Conservation (phyloP, 2,888 invertebrate genomes). For the Sipha maydis region DNA sequence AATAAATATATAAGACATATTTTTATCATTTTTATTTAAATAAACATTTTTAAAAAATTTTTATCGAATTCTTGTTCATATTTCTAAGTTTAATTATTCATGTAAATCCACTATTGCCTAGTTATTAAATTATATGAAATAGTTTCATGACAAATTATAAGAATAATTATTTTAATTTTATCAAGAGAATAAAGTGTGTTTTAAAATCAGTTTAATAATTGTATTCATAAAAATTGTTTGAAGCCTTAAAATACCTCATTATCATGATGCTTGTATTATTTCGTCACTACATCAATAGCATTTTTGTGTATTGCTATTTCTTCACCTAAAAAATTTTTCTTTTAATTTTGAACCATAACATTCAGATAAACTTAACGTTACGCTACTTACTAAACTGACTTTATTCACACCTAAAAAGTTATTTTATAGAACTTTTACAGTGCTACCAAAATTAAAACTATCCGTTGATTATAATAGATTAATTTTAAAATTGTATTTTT, state of each 20-base stretch:
- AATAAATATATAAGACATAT: no score
- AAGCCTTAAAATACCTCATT: background rate
- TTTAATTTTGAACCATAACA: background rate
- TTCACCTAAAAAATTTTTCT: constrained; percentile 5
- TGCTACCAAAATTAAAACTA: background rate
- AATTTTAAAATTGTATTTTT: background rate
- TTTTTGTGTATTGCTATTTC: background rate
- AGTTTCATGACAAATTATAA: no score
- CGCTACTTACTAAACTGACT: background rate
- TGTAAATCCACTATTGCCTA: no score
- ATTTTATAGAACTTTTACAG: background rate
- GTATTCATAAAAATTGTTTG: background rate
- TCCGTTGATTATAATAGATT: background rate
- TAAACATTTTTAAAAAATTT: no score
- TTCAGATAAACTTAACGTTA: constrained; percentile 26
- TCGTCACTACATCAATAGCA: background rate
- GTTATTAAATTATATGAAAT: no score
- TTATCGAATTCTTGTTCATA: no score
- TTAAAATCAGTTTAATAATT: background rate
- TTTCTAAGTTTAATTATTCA: no score
- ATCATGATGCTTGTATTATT: background rate
- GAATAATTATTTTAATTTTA: no score
- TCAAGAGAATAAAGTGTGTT: background rate
- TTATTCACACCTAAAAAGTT: background rate
- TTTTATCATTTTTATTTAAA: no score